These are phyloP conservation scores for Notechis scutatus DNA, from an alignment of 2,113 vertebrate species.

Conservation along the genomic window DNA sequence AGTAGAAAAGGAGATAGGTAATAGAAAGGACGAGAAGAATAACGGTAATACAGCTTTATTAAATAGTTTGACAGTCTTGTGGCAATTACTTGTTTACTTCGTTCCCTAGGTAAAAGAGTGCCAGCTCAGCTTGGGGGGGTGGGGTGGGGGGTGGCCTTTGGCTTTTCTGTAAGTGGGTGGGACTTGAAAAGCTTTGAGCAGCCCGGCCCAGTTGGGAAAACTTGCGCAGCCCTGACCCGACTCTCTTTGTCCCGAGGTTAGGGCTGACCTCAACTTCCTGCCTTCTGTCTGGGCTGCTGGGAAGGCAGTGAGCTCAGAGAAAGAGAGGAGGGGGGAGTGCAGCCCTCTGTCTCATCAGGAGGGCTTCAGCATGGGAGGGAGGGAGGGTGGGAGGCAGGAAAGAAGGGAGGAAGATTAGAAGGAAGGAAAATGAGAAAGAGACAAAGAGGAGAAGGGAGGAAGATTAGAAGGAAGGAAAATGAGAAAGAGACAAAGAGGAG, in stretches of 20 bases:
- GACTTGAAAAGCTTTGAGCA: background rate
- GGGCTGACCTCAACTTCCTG: background rate
- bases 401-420: too few species aligned
- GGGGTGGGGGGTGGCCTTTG: background rate
- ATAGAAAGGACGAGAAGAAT: too few species aligned
- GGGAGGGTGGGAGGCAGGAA: background rate
- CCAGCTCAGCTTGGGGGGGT: too few species aligned
- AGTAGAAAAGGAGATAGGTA: too few species aligned
- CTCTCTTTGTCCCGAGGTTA: background rate
- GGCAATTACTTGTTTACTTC: too few species aligned
- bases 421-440: background rate
- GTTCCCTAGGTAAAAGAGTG: background rate
- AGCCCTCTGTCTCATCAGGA: background rate
- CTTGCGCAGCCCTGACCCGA: background rate
- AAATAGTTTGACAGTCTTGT: too few species aligned
- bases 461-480: too few species aligned
- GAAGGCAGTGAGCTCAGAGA: conserved; percentile 54
- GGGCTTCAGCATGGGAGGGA: background rate
- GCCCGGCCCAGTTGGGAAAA: background rate
- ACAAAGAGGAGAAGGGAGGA: too few species aligned
- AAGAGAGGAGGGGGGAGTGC: background rate
- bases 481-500: too few species aligned
- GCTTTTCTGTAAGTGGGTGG: background rate
- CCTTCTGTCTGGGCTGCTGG: conserved; percentile 30
- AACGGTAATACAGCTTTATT: too few species aligned